Evolutionary conservation across 2,797 vertebrate genomes (phyloP), one percentile per base, ranked within the genome.

Genomic region (Ibycter americanus): DNA sequence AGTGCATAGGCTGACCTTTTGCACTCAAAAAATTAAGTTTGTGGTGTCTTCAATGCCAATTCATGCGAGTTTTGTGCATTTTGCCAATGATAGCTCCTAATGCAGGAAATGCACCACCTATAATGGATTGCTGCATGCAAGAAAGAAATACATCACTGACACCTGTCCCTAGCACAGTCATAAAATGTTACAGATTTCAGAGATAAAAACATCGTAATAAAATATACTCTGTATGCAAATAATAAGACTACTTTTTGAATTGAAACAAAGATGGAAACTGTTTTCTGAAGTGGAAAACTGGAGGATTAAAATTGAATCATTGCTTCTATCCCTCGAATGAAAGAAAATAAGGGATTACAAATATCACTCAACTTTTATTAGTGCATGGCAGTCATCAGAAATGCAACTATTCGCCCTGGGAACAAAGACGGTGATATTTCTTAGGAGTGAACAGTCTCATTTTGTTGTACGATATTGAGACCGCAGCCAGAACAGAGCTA

Each of bases 181-280:
- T 83, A 95, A 97, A 96, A 96, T 93, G 58, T 94, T 97, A 85
- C 82, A 93, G 54, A 96, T 96, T 97, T 97, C 85, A 84, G 91
- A 97, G 91, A 97, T 96, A 96, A 98, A 97, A 97, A 68, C 67
- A 97, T 98, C 83, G 85, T 90, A 90, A 96, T 97, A 97, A 98
- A 97, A 97, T 97, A 97, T 40, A 66, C 27, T 67, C 89, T 49
- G 32, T 80, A 91, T 97, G 96, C 85, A 97, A 97, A 98, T 95
- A 93, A 85, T 74, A 90, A 88, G 62, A 90, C 86, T 91, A 93
- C 42, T 95, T 96, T 95, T 91, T 93, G 67, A 95, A 89, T 91
- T 71, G 94, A 78, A 97, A 89, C 76, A 79, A 97, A 94, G 80
- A 89, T 58, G 83, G 85, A 96, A 96, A 90, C 51, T 77, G 56